Conservation (phyloP, 2,113 vertebrate genomes). For the Corydoras maculifer region DNA sequence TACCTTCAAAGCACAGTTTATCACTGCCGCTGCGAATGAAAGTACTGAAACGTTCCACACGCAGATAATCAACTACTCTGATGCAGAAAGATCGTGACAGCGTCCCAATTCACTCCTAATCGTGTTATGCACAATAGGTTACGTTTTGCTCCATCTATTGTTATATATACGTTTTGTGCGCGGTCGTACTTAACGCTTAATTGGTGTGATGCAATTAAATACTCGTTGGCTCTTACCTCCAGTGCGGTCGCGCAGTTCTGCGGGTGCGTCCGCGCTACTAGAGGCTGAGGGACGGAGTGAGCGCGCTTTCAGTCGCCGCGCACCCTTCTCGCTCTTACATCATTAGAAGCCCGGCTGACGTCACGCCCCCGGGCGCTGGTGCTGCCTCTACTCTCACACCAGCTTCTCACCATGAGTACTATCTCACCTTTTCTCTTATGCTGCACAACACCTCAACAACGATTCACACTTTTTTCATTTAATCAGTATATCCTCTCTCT, state of each 20-base stretch:
- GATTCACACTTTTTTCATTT: no score
- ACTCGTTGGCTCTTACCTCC: conserved; percentile 28
- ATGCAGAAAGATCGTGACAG: no score
- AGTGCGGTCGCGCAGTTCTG: conserved; percentile 1
- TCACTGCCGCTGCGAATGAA: no score
- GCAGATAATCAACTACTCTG: no score
- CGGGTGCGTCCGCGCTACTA: conserved; percentile 21
- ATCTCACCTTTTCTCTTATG: background rate
- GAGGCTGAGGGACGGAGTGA: conserved; percentile 27
- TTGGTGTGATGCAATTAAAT: background rate
- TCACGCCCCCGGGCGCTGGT: conserved; percentile 56
- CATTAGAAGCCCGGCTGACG: conserved; percentile 58
- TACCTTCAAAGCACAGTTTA: no score
- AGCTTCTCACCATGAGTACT: background rate
- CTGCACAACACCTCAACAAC: no score
- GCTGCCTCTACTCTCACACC: conserved; percentile 1
- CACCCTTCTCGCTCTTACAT: conserved; percentile 47
- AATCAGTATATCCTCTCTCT: no score
- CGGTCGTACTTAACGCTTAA: background rate
- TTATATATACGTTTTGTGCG: no score
- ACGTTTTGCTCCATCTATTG: no score
- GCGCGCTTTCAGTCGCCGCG: conserved; percentile 19
- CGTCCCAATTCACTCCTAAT: no score
- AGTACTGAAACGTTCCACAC: no score
- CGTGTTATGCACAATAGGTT: no score